Base-by-base conservation (phyloP, 2,888 invertebrate genomes). In the Electrophaes corylata region DNA sequence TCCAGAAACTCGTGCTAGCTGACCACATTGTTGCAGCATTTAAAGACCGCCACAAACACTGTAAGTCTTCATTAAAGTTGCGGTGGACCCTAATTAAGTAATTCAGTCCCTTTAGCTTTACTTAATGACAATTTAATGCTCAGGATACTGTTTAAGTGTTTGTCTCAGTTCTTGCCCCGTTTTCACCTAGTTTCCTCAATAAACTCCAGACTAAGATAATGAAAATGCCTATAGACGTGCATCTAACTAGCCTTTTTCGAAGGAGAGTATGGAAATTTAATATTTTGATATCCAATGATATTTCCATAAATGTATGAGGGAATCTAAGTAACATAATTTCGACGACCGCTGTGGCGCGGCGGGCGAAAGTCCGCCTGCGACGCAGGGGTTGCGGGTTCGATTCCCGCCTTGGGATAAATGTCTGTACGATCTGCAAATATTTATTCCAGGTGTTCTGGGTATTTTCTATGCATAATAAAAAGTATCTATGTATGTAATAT, bases 41-140 rank as follows among this genome's bases (percentile, higher is more conserved):
- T 31, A 40, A 49, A 49, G 48, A 39, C 29, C 19, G 40, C n/a
- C 40, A 71, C 75, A 78, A 81, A 78, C 78, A 77, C 75, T 61
- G 76, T 86, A 77, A 65, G 79, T 85, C 81, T 85, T 75, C 76
- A 85, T 85, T 74, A 49, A 49, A 47, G 60, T 61, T 61, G 69
- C 70, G 66, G 67, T 60, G 73, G 77, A 71, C 75, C 71, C 81
- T 86, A 86, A 88, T 87, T 87, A 87, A 86, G 84, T 84, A 81
- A 87, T 83, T 81, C 80, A 75, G 76, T 72, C 63, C 70, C 70
- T 73, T 78, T 76, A 73, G 85, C 84, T 79, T 81, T 84, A 81
- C 79, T 82, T 88, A 89, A 90, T 88, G 86, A 87, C 88, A 85
- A 90, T 90, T 88, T 88, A 90, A 88, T 86, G 84, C 82, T 57